A percentile compares a stretch with the other conserved stretches of the same genome.
These are phyloP conservation scores for Meloidogyne hapla DNA, from an alignment of 1,140 invertebrate species.

Conservation along the genomic window DNA sequence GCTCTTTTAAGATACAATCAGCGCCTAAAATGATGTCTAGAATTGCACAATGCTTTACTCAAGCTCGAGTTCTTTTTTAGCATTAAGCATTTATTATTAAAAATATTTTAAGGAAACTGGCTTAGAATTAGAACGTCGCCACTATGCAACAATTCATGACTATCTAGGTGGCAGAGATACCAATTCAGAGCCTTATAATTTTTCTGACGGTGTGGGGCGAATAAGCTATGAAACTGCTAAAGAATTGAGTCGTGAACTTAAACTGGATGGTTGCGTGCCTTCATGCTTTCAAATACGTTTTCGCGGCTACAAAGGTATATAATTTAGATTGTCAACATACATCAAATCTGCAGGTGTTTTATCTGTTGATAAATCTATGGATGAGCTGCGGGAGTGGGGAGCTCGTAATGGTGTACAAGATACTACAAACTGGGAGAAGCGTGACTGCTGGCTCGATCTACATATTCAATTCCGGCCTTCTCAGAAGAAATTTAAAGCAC, in stretches of 20 bases:
- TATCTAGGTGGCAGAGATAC: slow-evolving; percentile 38
- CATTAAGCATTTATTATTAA: slow-evolving; percentile 8
- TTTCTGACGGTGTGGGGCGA: slow-evolving; percentile 50
- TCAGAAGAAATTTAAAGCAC: slow-evolving; percentile 44
- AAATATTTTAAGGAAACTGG: slow-evolving; percentile 33
- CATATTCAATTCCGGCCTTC: slow-evolving; percentile 45
- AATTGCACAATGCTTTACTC: slow-evolving; percentile 53
- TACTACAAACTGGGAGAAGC: slow-evolving; percentile 24
- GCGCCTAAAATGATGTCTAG: slow-evolving; percentile 56
- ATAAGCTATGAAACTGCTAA: slow-evolving; percentile 42
- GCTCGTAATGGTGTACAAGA: slow-evolving; percentile 32
- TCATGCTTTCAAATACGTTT: slow-evolving; percentile 46
- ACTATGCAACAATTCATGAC: slow-evolving; percentile 33
- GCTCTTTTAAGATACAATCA: slow-evolving; percentile 46
- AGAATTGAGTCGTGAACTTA: slow-evolving; percentile 39
- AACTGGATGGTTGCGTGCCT: slow-evolving; percentile 37
- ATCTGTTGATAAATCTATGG: slow-evolving; percentile 38
- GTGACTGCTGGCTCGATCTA: slow-evolving; percentile 39
- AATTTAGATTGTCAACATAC: neutral
- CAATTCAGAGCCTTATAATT: slow-evolving; percentile 44
- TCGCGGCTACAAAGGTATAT: neutral
- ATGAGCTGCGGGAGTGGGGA: slow-evolving; percentile 46
- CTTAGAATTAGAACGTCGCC: slow-evolving; percentile 35
- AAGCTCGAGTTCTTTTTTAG: slow-evolving; percentile 37
- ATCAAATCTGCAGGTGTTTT: slow-evolving; percentile 44